A percentile compares a stretch with the other conserved stretches of the same genome.
phyloP scores from a whole-genome alignment of 2,888 invertebrate genomes.

The Emesis castigata region DNA sequence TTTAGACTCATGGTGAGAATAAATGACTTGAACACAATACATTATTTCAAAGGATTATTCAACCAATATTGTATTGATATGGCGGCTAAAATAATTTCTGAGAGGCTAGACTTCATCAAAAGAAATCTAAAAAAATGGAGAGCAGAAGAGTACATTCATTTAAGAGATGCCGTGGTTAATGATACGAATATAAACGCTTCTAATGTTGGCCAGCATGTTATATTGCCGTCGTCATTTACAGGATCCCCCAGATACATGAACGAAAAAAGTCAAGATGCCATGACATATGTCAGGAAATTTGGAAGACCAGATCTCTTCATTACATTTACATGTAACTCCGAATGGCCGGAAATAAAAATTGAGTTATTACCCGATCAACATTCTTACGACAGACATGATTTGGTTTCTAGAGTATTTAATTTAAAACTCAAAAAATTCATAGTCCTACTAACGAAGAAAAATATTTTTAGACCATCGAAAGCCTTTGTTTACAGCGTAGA shows the following conservation, averaged over 20 bases:
- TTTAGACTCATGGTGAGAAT: slow-evolving; percentile 43
- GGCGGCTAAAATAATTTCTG: slow-evolving; percentile 71
- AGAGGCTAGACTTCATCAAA: slow-evolving; percentile 70
- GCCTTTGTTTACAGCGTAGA: slow-evolving; percentile 39
- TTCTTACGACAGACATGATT: slow-evolving; percentile 69
- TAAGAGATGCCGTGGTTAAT: slow-evolving; percentile 70
- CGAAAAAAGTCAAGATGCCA: slow-evolving; percentile 70
- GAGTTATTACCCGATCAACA: slow-evolving; percentile 48
- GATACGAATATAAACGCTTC: slow-evolving; percentile 64
- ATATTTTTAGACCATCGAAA: slow-evolving; percentile 59
- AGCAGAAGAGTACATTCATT: slow-evolving; percentile 47
- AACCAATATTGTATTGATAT: slow-evolving; percentile 61
- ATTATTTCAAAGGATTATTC: slow-evolving; percentile 22
- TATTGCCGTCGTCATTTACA: slow-evolving; percentile 69
- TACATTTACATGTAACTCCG: slow-evolving; percentile 48
- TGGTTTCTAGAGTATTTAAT: slow-evolving; percentile 67
- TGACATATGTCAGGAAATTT: slow-evolving; percentile 67
- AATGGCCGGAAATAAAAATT: slow-evolving; percentile 39
- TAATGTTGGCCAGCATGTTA: slow-evolving; percentile 65
- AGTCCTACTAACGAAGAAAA: slow-evolving; percentile 58
- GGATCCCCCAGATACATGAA: slow-evolving; percentile 70
- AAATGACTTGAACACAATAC: neutral
- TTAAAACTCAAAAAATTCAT: slow-evolving; percentile 66
- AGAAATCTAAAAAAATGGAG: slow-evolving; percentile 73
- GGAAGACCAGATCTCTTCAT: slow-evolving; percentile 68